Percentiles rank a stretch among this genome's conserved stretches.
These are phyloP conservation scores for Eupithecia pulchellata DNA, from an alignment of 2,888 invertebrate species.

Conservation along the genomic window DNA sequence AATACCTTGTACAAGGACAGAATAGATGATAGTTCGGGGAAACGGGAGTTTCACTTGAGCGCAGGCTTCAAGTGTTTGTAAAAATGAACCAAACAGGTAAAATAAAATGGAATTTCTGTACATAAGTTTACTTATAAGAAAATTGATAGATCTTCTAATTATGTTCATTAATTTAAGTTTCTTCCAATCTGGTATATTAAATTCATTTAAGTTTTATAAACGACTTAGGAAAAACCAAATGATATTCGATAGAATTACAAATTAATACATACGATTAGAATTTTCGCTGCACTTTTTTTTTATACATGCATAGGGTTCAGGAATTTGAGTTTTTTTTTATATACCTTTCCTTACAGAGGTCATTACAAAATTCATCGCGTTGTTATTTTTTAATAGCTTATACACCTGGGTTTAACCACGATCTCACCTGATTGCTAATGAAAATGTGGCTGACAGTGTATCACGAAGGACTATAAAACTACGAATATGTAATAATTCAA, in stretches of 20 bases:
- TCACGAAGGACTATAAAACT: too few relatives aligned
- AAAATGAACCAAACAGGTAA: not conserved
- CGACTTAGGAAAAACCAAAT: not conserved
- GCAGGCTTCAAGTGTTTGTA: not conserved
- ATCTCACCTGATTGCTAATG: too few relatives aligned
- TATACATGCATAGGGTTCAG: not conserved
- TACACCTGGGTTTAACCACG: too few relatives aligned
- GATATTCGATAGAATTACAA: not conserved
- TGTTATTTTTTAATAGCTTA: too few relatives aligned
- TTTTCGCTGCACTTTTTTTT: not conserved
- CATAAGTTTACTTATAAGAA: not conserved
- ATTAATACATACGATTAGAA: too few relatives aligned
- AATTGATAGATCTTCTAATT: not conserved
- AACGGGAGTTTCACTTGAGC: conserved; percentile 17
- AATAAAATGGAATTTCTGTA: not conserved
- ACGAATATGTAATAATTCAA: too few relatives aligned
- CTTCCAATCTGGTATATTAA: not conserved
- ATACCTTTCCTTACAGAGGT: too few relatives aligned
- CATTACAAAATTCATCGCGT: too few relatives aligned
- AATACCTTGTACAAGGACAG: conserved; percentile 69
- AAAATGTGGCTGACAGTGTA: too few relatives aligned
- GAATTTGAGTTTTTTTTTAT: too few relatives aligned
- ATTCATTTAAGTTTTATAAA: not conserved
- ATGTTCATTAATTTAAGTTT: not conserved
- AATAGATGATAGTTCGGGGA: conserved; percentile 2